phyloP scores from a whole-genome alignment of 2,888 invertebrate genomes.

The Drosophila anomalata region DNA sequence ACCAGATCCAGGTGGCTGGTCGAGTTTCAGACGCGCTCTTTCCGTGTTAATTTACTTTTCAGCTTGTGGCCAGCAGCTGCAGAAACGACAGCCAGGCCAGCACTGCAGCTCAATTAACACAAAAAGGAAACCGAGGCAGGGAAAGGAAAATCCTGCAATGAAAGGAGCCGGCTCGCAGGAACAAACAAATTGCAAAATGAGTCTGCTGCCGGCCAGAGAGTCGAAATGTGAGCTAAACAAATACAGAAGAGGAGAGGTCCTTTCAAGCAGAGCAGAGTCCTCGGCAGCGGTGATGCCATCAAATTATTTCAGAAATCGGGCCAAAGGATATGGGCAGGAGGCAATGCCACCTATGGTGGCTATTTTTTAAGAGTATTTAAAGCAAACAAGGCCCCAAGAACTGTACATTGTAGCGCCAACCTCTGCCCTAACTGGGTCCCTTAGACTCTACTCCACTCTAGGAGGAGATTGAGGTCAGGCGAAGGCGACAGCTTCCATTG shows the following conservation, averaged over 20 bases:
- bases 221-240: slow-evolving; percentile 58
- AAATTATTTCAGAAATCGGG: background rate
- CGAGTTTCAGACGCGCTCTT: slow-evolving; percentile 29
- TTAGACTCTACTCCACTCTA: too few species aligned
- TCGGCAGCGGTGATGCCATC: background rate
- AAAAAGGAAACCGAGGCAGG: slow-evolving; percentile 28
- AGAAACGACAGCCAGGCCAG: slow-evolving; percentile 7
- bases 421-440: slow-evolving; percentile 17
- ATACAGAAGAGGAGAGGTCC: slow-evolving; percentile 29
- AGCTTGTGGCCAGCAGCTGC: slow-evolving; percentile 49
- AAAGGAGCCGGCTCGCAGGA: slow-evolving; percentile 39
- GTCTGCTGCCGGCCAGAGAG: slow-evolving; percentile 14
- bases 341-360: too few species aligned
- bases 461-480: slow-evolving; percentile 30
- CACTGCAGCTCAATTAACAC: slow-evolving; percentile 58
- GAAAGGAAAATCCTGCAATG: slow-evolving; percentile 48
- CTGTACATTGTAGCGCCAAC: slow-evolving; percentile 40
- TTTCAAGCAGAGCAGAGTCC: slow-evolving; percentile 1
- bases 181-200: slow-evolving; percentile 62
- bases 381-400: background rate
- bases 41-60: slow-evolving; percentile 45
- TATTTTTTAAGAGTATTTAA: background rate
- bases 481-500: slow-evolving; percentile 14
- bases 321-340: background rate
- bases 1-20: slow-evolving; percentile 15